Evolutionary conservation across 2,113 vertebrate genomes (phyloP), one percentile per base, ranked within the genome.

Genomic region (Damaliscus lunatus): DNA sequence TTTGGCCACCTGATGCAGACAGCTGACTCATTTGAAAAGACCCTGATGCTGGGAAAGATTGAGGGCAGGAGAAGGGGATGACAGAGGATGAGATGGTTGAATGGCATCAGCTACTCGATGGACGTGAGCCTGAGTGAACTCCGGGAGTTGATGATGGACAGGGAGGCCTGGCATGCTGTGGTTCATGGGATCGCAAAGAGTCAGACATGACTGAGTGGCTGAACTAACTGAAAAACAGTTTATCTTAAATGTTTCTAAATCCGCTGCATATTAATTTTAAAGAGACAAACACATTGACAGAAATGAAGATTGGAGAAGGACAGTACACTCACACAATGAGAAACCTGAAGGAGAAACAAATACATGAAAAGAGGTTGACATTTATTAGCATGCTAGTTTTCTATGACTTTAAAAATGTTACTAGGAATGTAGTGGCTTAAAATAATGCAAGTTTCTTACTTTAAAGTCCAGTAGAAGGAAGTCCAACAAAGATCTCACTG

Each of bases 111-210:
- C 0, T 3, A 62, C 59, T 62, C 13, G 6, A 31, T 62, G 29
- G 29, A 31, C 0, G 0, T 31, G 29, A 3, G 60, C 7, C 15
- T 62, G 2, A 3, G 29, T 31, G 13, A 3, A 31, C 13, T 62
- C 13, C 6, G 0, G 60, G 13, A 15, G 60, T 62, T 31, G 60
- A 14, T 29, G 27, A 60, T 62, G 60, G 60, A 62, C 60, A 62
- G 60, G 60, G 29, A 31, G 13, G 60, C 29, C 29, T 62, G 60
- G 13, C 6, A 1, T 62, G 6, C 13, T 31, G 29, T 15, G 14
- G 13, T 33, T 31, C 29, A 62, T 62, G 60, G 60, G 60, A 13
- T 62, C 13, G 0, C 13, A 62, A 62, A 62, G 13, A 33, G 60
- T 62, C 1, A 0, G 14, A 62, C 60, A 33, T 0, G 13, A 62